phyloP scores from a whole-genome alignment of 2,113 vertebrate species.

The Hipposideros armiger region DNA sequence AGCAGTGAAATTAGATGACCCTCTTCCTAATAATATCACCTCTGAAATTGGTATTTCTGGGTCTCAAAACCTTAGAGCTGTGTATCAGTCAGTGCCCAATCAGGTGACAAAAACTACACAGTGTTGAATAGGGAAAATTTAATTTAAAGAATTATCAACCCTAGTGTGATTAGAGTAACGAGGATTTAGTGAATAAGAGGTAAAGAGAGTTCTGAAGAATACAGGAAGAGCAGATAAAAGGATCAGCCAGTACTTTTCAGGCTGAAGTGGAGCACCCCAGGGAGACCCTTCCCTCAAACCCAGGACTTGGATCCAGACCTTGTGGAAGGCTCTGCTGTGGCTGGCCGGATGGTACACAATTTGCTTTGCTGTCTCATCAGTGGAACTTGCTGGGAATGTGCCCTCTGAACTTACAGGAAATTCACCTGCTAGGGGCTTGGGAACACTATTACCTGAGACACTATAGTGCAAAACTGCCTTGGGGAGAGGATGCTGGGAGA shows the following conservation, averaged over 20 bases:
- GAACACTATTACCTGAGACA: neutral
- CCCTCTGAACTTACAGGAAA: neutral
- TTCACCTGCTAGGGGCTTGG: neutral
- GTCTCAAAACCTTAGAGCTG: neutral
- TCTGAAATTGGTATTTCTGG: neutral
- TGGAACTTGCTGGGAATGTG: neutral
- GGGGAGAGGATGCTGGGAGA: neutral
- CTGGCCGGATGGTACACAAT: neutral
- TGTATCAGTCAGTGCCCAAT: neutral
- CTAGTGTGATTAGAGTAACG: neutral
- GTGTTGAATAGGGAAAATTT: neutral
- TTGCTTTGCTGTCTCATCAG: neutral
- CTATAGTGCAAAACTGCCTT: neutral
- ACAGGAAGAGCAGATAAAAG: neutral
- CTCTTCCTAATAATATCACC: neutral
- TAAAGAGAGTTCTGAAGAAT: neutral
- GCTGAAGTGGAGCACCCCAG: neutral
- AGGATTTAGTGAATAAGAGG: neutral
- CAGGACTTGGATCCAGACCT: neutral
- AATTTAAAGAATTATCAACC: neutral
- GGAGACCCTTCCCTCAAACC: accelerated
- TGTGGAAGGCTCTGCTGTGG: neutral
- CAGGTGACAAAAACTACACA: neutral
- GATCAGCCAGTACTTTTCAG: neutral
- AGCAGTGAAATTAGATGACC: neutral